Evolutionary conservation across 2,888 invertebrate genomes (phyloP), one percentile per base, ranked within the genome.

Genomic region (Drosophila borealis): DNA sequence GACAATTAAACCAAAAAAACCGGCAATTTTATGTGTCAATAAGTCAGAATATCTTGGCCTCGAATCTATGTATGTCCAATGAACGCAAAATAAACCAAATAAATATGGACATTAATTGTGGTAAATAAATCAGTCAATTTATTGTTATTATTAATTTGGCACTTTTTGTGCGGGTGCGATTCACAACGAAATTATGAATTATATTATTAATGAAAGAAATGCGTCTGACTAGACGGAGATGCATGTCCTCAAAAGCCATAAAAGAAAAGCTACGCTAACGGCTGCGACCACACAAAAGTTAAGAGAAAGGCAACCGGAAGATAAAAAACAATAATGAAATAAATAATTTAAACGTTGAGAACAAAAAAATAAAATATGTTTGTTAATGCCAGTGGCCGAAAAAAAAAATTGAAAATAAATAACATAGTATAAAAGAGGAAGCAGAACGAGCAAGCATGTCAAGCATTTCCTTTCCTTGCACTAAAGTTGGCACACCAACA

Each of bases 381-480:
- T 75, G 62, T 55, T 72, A 72, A 70, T 70, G 68, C 66, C 65
- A 54, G 51, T 61, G 63, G 74, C 60, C 41, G 59, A 65, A 63
- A 51, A 59, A 42, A 59, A 68, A 67, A 74, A 33, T 49, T 44
- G 21, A 57, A 61, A 70, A 70, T 46, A 64, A 64, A 66, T 63
- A 62, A 68, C 70, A 78, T 53, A 65, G 65, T 55, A 56, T 41
- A 73, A 73, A 61, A 54, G 54, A 73, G 78, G 68, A 67, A 68
- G 73, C 61, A 63, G 73, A 67, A 61, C 71, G 70, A 74, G 83
- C 71, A 73, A 81, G 81, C 74, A 74, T 87, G 84, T 83, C 78
- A 80, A 80, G 84, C 81, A 87, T 81, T 82, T 83, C 86, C 83
- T 80, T 69, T 78, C 73, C 83, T 69, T 62, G 48, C 76, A 70